These are phyloP conservation scores for Neelides sp. DNA, from an alignment of 1,140 invertebrate species.

Conservation along the genomic window DNA sequence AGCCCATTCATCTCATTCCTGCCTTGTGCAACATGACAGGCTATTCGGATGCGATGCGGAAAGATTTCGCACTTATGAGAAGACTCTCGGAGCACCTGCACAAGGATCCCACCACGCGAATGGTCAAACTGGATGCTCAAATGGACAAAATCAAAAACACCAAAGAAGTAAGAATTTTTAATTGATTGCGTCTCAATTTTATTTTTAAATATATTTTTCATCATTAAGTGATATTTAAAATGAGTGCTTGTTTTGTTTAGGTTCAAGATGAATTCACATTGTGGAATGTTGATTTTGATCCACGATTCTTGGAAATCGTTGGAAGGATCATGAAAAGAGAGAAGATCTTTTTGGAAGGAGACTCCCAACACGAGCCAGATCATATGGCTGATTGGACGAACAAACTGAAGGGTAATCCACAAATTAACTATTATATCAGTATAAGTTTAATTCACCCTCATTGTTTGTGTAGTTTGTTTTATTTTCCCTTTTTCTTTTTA, in stretches of 20 bases:
- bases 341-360: constrained; percentile 4
- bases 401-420: constrained; percentile 18
- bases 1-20: constrained; percentile 33
- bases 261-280: constrained; percentile 18
- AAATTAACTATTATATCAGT: too few species aligned
- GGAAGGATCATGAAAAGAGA: constrained; percentile 11
- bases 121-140: constrained; percentile 17
- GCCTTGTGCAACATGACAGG: constrained; percentile 37
- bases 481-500: too few species aligned
- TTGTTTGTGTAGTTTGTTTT: too few species aligned
- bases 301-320: constrained; percentile 5
- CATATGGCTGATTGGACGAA: constrained; percentile 20
- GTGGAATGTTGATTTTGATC: constrained; percentile 23
- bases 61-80: constrained; percentile 34
- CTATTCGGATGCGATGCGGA: constrained; percentile 32
- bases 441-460: too few species aligned
- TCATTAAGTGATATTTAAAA: background rate
- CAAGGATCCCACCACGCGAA: constrained; percentile 13
- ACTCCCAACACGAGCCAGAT: constrained; percentile 3
- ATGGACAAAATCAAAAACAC: constrained; percentile 7
- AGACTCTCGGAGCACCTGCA: constrained; percentile 25
- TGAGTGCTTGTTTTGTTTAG: constrained; percentile 4
- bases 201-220: background rate
- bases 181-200: too few species aligned
- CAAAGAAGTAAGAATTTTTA: too few species aligned